A percentile compares a stretch with the other conserved stretches of the same genome.
Evolutionary conservation across 2,113 vertebrate genomes (phyloP).

Genomic region (Heterochromis multidens): DNA sequence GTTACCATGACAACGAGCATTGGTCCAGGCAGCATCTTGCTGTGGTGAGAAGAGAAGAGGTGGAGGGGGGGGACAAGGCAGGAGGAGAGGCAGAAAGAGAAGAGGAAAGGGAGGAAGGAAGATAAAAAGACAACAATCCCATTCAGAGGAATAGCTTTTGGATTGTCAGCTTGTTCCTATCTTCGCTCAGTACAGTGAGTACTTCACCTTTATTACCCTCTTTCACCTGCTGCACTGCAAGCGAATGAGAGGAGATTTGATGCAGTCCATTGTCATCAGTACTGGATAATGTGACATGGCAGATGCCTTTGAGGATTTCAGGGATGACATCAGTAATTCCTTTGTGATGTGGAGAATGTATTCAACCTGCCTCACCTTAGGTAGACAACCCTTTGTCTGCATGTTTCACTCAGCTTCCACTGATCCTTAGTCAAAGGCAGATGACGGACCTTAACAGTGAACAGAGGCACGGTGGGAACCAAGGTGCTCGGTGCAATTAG

Average conservation of each 20-base stretch:
- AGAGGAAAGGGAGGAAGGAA: conserved; percentile 17
- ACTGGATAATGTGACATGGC: conserved; percentile 7
- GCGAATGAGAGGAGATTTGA: not conserved
- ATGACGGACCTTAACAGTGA: conserved; percentile 11
- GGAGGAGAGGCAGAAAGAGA: conserved; percentile 30
- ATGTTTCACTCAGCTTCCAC: conserved; percentile 1
- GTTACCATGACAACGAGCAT: conserved; percentile 75
- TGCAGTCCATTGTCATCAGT: not conserved
- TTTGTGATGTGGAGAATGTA: conserved; percentile 59
- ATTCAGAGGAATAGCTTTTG: conserved; percentile 19
- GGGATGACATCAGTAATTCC: conserved; percentile 46
- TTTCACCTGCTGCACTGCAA: not conserved
- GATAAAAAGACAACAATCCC: conserved; percentile 24
- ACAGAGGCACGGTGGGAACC: conserved; percentile 38
- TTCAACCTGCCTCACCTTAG: conserved; percentile 45
- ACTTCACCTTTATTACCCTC: not conserved
- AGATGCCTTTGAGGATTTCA: conserved; percentile 42
- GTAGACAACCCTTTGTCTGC: conserved; percentile 41
- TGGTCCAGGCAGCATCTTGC: conserved; percentile 79
- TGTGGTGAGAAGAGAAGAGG: conserved; percentile 47
- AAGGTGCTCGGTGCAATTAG: conserved; percentile 14
- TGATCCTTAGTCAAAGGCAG: not conserved
- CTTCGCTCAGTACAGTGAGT: conserved; percentile 57
- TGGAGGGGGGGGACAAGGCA: not conserved
- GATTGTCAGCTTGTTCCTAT: conserved; percentile 15